Conservation (phyloP, 2,888 invertebrate species). For the Seira sanloemensis region DNA sequence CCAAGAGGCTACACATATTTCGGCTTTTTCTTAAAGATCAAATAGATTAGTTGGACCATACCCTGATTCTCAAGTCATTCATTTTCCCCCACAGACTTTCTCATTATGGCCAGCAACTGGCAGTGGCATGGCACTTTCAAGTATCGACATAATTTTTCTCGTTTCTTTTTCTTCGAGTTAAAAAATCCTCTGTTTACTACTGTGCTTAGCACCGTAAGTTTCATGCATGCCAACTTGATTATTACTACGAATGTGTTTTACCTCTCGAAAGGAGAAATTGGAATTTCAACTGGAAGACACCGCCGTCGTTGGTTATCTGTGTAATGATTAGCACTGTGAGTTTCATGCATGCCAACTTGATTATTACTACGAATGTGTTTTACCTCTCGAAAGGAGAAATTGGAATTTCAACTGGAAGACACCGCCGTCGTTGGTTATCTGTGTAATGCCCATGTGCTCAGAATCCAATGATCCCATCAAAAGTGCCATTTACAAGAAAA, state of each 20-base stretch:
- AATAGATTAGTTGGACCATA: conserved; percentile 21
- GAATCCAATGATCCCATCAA: conserved; percentile 60
- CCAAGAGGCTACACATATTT: not conserved
- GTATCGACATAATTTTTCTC: conserved; percentile 57
- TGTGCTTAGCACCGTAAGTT: conserved; percentile 15
- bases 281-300: not conserved
- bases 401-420: not conserved
- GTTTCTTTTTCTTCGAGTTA: conserved; percentile 13
- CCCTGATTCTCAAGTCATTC: not conserved
- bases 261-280: not conserved
- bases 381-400: not conserved
- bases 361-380: conserved; percentile 24
- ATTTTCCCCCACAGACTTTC: conserved; percentile 32
- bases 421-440: not conserved
- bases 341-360: conserved; percentile 10
- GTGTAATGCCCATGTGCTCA: conserved; percentile 17
- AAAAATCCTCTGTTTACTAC: conserved; percentile 27
- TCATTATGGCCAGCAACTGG: conserved; percentile 1
- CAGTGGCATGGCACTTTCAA: conserved; percentile 29
- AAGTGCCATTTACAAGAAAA: conserved; percentile 69
- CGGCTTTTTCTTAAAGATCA: conserved; percentile 50
- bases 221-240: conserved; percentile 13
- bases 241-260: conserved; percentile 22
- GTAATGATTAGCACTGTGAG: conserved; percentile 5
- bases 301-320: not conserved